Evolutionary conservation across 35 echinoderm and acorn worm genomes (phyloP).

Genomic region (Diadema setosum): DNA sequence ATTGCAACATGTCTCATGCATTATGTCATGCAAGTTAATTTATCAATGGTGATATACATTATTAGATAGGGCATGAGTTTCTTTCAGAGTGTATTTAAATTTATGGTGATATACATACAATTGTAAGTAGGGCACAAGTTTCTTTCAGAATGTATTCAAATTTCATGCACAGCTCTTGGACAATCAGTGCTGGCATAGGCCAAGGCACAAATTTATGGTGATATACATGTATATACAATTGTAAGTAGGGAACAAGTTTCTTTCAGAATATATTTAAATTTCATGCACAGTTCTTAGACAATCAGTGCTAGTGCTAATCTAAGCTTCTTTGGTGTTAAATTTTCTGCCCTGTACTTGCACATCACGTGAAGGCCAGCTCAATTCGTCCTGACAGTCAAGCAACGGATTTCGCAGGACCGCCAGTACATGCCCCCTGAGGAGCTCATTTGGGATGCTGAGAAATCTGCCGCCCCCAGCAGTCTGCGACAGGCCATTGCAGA

Average conservation of each 20-base stretch:
- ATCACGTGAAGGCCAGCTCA: constrained; percentile 19
- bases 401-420: constrained; percentile 41
- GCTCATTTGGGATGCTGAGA: constrained; percentile 72
- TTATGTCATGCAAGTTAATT: neutral
- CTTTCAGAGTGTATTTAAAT: neutral
- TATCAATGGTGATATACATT: neutral
- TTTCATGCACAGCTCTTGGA: neutral
- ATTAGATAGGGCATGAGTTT: no score
- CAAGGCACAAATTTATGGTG: neutral
- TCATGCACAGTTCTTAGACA: neutral
- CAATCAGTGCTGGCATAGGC: neutral
- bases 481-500: constrained; percentile 60
- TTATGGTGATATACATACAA: neutral
- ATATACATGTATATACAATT: neutral
- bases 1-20: no score
- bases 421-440: constrained; percentile 65
- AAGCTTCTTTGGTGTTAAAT: neutral
- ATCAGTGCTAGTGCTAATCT: neutral
- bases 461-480: constrained; percentile 34
- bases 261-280: neutral
- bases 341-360: neutral
- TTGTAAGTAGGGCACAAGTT: no score
- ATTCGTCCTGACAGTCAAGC: constrained; percentile 61
- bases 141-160: neutral
- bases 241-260: no score